A percentile compares a stretch with the other conserved stretches of the same genome.
Evolutionary conservation across 2,797 vertebrate genomes (phyloP).

Genomic region (Eospalax fontanierii): DNA sequence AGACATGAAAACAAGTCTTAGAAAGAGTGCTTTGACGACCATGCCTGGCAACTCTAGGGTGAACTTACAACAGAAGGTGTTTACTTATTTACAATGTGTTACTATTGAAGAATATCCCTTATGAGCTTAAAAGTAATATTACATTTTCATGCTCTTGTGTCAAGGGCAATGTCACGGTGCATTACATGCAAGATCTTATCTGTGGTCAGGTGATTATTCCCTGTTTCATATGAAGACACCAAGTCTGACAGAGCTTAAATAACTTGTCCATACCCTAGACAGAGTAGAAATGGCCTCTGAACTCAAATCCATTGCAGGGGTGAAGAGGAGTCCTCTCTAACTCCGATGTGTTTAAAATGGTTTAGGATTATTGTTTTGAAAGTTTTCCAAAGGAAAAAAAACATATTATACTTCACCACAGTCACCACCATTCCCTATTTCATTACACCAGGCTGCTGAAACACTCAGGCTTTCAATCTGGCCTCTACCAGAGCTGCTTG

Average conservation of each 20-base stretch:
- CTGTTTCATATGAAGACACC: conserved; percentile 24
- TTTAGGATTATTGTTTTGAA: background rate
- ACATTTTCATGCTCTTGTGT: background rate
- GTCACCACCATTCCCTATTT: background rate
- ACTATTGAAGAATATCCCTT: background rate
- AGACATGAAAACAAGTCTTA: conserved; percentile 4
- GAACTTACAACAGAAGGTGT: background rate
- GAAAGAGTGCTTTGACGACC: background rate
- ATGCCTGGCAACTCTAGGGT: background rate
- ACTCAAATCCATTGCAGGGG: background rate
- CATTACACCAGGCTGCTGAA: background rate
- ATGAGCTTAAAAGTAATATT: conserved; percentile 5
- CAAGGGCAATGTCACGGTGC: background rate
- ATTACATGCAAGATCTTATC: background rate
- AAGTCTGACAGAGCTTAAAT: background rate
- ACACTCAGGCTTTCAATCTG: background rate
- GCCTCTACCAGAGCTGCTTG: background rate
- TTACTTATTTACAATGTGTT: background rate
- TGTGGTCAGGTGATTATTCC: background rate
- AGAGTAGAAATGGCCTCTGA: background rate
- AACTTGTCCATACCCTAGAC: background rate
- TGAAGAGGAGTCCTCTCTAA: background rate
- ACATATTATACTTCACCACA: background rate
- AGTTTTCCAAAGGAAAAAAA: background rate
- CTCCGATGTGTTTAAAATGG: background rate